Percentiles rank a stretch among this genome's conserved stretches.
These are phyloP conservation scores for Colletes gigas DNA, from an alignment of 1,140 invertebrate genomes.

Conservation along the genomic window DNA sequence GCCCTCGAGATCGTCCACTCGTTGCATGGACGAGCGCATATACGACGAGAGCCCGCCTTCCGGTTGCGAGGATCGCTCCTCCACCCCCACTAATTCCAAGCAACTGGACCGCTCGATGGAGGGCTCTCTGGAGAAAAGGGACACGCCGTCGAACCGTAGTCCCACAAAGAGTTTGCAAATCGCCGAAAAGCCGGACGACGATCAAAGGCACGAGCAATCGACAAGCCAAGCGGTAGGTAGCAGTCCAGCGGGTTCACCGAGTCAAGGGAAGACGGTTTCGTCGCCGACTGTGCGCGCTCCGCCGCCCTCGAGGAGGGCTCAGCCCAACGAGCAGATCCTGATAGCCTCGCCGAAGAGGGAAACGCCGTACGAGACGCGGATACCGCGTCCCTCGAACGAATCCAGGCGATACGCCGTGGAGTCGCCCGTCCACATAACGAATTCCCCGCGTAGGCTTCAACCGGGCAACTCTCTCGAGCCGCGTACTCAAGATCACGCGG, in stretches of 20 bases:
- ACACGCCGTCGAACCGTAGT: not conserved
- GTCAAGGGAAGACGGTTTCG: not conserved
- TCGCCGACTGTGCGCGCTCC: slow-evolving; percentile 1
- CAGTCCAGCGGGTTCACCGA: slow-evolving; percentile 2
- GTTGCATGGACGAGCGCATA: slow-evolving; percentile 61
- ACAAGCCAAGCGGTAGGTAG: not conserved
- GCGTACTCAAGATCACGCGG: slow-evolving; percentile 9
- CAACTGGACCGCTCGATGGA: not conserved
- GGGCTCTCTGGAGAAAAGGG: slow-evolving; percentile 3
- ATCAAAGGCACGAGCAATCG: not conserved
- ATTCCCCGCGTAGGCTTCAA: slow-evolving; percentile 56
- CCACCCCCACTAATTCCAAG: not conserved
- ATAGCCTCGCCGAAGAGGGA: slow-evolving; percentile 78
- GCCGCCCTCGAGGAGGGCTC: slow-evolving; percentile 57
- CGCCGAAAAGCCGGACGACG: not conserved
- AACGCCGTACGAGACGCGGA: slow-evolving; percentile 57
- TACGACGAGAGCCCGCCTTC: slow-evolving; percentile 70
- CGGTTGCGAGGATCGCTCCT: slow-evolving; percentile 3
- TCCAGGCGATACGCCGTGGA: slow-evolving; percentile 51
- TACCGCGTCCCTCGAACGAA: slow-evolving; percentile 54
- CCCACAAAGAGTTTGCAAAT: not conserved
- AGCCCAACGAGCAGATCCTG: slow-evolving; percentile 76
- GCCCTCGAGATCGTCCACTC: slow-evolving; percentile 12
- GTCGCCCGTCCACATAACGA: slow-evolving; percentile 71
- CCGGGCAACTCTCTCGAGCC: not conserved